Percentiles rank a stretch among this genome's conserved stretches.
phyloP scores from a whole-genome alignment of 2,888 invertebrate species.

The Cerastoderma edule region DNA sequence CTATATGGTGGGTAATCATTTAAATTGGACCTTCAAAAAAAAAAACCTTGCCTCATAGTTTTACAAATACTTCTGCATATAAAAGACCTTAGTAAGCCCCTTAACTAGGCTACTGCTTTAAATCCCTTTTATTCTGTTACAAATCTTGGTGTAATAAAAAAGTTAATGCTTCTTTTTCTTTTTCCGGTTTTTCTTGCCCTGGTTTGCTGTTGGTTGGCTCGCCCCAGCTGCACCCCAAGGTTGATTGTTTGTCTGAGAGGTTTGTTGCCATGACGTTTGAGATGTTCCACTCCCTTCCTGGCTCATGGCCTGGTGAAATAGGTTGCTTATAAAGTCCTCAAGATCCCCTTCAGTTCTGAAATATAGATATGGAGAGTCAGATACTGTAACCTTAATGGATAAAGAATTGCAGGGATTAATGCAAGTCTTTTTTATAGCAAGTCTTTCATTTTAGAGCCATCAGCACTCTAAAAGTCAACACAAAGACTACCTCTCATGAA shows the following conservation, averaged over 20 bases:
- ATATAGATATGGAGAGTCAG: too few relatives aligned
- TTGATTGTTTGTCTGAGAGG: slow-evolving; percentile 55
- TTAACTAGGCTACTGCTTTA: too few relatives aligned
- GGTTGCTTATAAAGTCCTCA: slow-evolving; percentile 92
- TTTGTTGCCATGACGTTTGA: slow-evolving; percentile 63
- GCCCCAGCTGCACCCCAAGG: slow-evolving; percentile 44
- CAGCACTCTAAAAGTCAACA: too few relatives aligned
- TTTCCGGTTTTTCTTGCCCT: slow-evolving; percentile 64
- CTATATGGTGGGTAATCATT: background rate
- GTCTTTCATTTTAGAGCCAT: too few relatives aligned
- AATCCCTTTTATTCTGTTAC: too few relatives aligned
- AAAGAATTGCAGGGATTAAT: background rate
- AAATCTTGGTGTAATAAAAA: too few relatives aligned
- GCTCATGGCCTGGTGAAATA: slow-evolving; percentile 88
- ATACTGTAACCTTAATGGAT: too few relatives aligned
- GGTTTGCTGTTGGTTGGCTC: slow-evolving; percentile 32
- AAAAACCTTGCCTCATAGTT: too few relatives aligned
- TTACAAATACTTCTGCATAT: too few relatives aligned
- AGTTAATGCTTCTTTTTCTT: slow-evolving; percentile 76
- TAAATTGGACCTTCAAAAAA: too few relatives aligned
- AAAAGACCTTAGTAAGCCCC: too few relatives aligned
- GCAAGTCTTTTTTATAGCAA: background rate
- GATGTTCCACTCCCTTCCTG: slow-evolving; percentile 63
- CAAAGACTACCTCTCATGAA: too few relatives aligned
- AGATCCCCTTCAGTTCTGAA: slow-evolving; percentile 87